These are phyloP conservation scores for Cataglyphis altisquamis DNA, from an alignment of 2,888 invertebrate species.

Conservation along the genomic window DNA sequence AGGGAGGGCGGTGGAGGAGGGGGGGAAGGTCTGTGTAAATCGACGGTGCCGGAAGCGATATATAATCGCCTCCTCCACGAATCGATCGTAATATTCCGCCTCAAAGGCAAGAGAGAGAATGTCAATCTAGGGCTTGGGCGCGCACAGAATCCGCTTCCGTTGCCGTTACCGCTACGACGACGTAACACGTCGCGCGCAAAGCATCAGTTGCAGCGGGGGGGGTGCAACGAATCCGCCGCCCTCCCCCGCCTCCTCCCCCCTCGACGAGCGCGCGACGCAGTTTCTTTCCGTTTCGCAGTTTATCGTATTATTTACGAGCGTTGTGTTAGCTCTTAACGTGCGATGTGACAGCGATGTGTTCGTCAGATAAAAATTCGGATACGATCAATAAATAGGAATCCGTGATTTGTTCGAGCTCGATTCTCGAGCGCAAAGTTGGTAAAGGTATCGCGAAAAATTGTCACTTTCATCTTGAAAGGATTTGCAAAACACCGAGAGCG, in stretches of 20 bases:
- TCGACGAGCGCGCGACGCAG: slow-evolving; percentile 26
- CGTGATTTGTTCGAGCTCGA: slow-evolving; percentile 10
- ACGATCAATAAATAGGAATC: not conserved
- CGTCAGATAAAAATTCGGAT: slow-evolving; percentile 14
- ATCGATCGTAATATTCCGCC: slow-evolving; percentile 63
- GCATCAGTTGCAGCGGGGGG: slow-evolving; percentile 13
- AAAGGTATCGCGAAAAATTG: not conserved
- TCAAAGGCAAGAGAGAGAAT: slow-evolving; percentile 62
- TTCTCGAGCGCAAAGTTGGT: not conserved
- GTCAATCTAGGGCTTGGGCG: slow-evolving; percentile 54
- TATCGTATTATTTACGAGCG: slow-evolving; percentile 49
- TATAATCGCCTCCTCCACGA: slow-evolving; percentile 52
- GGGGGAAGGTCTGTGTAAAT: slow-evolving; percentile 45
- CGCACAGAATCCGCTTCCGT: slow-evolving; percentile 54
- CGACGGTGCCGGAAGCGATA: slow-evolving; percentile 50
- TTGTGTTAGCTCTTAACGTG: not conserved
- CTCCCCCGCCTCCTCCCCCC: not conserved
- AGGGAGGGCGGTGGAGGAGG: not conserved
- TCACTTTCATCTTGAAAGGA: not conserved
- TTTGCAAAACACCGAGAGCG: not conserved
- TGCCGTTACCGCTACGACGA: not conserved
- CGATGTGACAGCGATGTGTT: slow-evolving; percentile 4
- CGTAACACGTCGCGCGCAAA: slow-evolving; percentile 48
- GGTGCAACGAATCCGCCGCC: slow-evolving; percentile 2
- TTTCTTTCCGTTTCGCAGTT: slow-evolving; percentile 42